Conservation (phyloP, 2,797 vertebrate genomes). For the Esox masquinongy region DNA sequence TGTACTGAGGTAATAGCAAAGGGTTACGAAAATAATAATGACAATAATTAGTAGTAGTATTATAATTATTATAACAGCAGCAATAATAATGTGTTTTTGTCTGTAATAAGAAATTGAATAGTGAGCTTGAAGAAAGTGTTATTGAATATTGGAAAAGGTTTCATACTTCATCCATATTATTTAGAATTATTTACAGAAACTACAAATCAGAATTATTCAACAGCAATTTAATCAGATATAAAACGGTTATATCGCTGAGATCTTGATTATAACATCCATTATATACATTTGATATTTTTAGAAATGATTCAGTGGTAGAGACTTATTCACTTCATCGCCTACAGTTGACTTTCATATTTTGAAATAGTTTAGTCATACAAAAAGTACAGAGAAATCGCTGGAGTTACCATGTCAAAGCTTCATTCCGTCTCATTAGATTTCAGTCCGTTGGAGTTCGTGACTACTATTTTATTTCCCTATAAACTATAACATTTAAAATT, state of each 20-base stretch:
- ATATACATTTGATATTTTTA: background rate
- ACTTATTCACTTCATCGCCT: background rate
- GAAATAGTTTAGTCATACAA: background rate
- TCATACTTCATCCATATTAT: background rate
- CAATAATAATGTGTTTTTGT: background rate
- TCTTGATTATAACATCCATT: background rate
- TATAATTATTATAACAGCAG: too few relatives aligned
- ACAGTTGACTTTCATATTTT: background rate
- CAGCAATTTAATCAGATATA: background rate
- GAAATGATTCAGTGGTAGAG: background rate
- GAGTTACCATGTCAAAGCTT: background rate
- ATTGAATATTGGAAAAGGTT: background rate
- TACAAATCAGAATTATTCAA: background rate
- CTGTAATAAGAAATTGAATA: background rate
- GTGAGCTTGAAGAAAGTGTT: background rate
- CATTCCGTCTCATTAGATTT: background rate
- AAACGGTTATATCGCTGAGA: background rate
- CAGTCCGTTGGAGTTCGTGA: background rate
- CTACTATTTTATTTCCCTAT: background rate
- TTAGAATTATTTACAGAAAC: background rate
- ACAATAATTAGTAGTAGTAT: constrained; percentile 1
- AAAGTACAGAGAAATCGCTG: background rate
- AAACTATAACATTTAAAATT: background rate
- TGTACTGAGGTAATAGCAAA: background rate
- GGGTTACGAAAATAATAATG: background rate